These are phyloP conservation scores for Chalcis sispes DNA, from an alignment of 2,888 invertebrate species.

Conservation along the genomic window DNA sequence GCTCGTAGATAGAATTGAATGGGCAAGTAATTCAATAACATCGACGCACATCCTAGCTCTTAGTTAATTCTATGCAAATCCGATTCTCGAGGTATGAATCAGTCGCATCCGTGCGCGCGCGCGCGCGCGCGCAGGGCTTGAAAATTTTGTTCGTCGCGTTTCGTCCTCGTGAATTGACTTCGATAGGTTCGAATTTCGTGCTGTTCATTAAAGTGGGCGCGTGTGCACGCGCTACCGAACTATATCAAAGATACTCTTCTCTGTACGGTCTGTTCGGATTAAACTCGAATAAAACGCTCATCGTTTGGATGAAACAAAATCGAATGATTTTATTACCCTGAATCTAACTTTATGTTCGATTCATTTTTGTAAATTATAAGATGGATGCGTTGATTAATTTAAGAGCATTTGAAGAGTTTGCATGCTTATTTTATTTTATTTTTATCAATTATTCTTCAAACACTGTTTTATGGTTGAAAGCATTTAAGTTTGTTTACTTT, in stretches of 20 bases:
- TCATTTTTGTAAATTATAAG: no score
- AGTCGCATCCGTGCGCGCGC: slow-evolving; percentile 16
- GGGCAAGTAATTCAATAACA: slow-evolving; percentile 33
- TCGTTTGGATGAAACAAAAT: no score
- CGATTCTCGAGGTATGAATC: slow-evolving; percentile 44
- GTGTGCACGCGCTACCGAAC: neutral
- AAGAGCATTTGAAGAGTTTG: no score
- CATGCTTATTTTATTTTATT: no score
- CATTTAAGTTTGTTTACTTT: no score
- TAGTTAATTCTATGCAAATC: slow-evolving; percentile 50
- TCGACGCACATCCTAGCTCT: neutral
- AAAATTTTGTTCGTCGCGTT: slow-evolving; percentile 37
- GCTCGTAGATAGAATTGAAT: slow-evolving; percentile 22
- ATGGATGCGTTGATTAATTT: no score
- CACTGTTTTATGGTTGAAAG: no score
- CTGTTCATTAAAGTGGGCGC: slow-evolving; percentile 21
- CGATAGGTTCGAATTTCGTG: slow-evolving; percentile 37
- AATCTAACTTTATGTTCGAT: no score
- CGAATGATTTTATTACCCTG: no score
- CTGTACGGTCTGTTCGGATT: slow-evolving; percentile 2
- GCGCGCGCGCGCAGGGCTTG: slow-evolving; percentile 1
- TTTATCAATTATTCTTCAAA: no score
- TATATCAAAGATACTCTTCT: slow-evolving; percentile 15
- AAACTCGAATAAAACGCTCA: no score
- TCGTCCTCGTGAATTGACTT: slow-evolving; percentile 29